Base-by-base conservation (phyloP, 92 coral and sea anemone genomes). In the Phenganax marumi region DNA sequence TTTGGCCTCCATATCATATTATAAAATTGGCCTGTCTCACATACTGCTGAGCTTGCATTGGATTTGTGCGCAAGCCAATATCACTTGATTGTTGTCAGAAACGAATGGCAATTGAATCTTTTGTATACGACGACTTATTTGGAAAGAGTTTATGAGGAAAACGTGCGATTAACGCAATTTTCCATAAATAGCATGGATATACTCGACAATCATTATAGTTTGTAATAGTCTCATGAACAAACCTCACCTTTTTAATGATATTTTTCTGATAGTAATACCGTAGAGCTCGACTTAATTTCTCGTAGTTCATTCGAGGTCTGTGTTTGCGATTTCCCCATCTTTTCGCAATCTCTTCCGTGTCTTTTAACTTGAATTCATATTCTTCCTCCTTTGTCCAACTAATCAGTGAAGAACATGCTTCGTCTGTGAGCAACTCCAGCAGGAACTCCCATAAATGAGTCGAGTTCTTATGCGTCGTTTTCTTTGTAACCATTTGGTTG, bases 281-380 rank as follows among this genome's bases (percentile, higher is more conserved):
- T 23, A 96, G 85, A 7, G 99, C 99, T 19, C 99, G 87, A 75
- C 99, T 96, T 43, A 96, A 68, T 77, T 96, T 96, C 80, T 96
- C 99, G 51, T 96, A 96, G 80, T 96, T 96, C 99, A 96, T 96
- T 13, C 99, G 89, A 22, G 99, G 99, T 60, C 99, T 69, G 53
- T 92, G 99, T 68, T 96, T 96, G 17, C 93, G 86, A 65, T 90
- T 87, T 17, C 99, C 99, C 99, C 99, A 96, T 53, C 99, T 89
- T 57, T 90, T 92, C 12, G 99, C 99, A 10, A 96, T 97, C 83
- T 96, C 99, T 68, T 96, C 99, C 64, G 93, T 97, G 64, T 96
- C 93, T 39, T 91, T 91, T 12, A 96, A 85, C 56, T 96, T 96
- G 83, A 96, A 96, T 19, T 96, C 99, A 58, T 90, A 86, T 52